Base-by-base conservation (phyloP, 2,113 vertebrate species). In the Burhinus bistriatus region DNA sequence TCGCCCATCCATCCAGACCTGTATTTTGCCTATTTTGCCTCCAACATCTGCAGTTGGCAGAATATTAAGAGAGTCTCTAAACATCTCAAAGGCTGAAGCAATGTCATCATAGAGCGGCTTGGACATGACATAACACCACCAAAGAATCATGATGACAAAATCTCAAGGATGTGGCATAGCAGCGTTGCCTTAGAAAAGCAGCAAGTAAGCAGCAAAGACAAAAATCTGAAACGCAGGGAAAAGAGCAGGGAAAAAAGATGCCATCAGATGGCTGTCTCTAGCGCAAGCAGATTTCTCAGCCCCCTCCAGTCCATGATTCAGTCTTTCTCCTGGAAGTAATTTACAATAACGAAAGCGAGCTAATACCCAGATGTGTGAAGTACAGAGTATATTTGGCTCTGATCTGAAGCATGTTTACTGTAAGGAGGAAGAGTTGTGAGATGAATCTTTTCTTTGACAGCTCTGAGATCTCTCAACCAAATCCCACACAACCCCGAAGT, bases 251-350 rank as follows among this genome's bases (percentile, higher is more conserved):
- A 6, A 29, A 20, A 36, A 55, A 70, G 72, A 61, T 57, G 73
- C 59, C 70, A 23, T 5, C 47, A 49, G 71, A 62, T 21, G 64
- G 38, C 19, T 42, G 55, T 20, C 29, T 71, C 59, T 4, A 40
- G 47, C 8, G 47, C 11, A 26, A 84, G 72, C 83, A 72, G 69
- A 52, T 73, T 65, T 23, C 91, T 84, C 93, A 79, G 80, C 47
- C 69, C 83, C 69, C 89, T 91, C 86, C 65, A 59, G 42, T 0
- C 52, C 77, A 7, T 92, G 91, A 96, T 95, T 89, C 95, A 97
- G 70, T 47, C 57, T 38, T 92, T 87, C 90, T 94, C 94, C 83
- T 97, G 89, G 95, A 97, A 92, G 66, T 47, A 36, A 96, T 95
- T 93, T 72, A n/a, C 77, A 89, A 8, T 15, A 59, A 22, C 13